phyloP scores from a whole-genome alignment of 2,888 invertebrate species.

The Andrena haemorrhoa region DNA sequence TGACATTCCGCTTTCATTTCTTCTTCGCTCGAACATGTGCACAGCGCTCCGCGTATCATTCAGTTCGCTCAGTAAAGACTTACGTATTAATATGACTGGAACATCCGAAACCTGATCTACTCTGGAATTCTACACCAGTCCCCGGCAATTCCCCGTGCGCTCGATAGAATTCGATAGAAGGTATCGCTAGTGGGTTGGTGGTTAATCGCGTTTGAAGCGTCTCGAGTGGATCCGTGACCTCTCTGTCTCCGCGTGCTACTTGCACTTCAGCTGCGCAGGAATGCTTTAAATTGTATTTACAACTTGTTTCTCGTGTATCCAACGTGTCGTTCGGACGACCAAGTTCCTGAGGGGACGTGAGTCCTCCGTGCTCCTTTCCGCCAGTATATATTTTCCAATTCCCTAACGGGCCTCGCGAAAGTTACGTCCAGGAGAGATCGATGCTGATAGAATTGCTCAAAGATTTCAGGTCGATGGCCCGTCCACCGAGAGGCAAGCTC shows the following conservation, averaged over 20 bases:
- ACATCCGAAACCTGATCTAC: constrained; percentile 15
- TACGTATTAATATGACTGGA: constrained; percentile 9
- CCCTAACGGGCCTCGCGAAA: constrained; percentile 43
- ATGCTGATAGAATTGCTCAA: constrained; percentile 58
- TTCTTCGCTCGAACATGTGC: constrained; percentile 17
- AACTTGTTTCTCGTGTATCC: constrained; percentile 29
- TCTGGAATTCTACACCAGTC: constrained; percentile 39
- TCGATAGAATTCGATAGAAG: constrained; percentile 45
- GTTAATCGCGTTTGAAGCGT: constrained; percentile 42
- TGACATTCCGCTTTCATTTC: too few relatives aligned
- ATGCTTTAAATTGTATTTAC: constrained; percentile 45
- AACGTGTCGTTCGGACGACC: constrained; percentile 30
- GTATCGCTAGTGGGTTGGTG: constrained; percentile 1
- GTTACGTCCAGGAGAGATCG: constrained; percentile 50
- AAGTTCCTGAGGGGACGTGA: constrained; percentile 13
- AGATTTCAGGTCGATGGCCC: constrained; percentile 50
- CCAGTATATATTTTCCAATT: constrained; percentile 53
- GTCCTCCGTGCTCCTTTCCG: not conserved
- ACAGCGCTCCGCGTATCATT: not conserved
- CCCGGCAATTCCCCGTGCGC: constrained; percentile 1
- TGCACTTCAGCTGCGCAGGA: not conserved
- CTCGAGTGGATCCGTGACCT: not conserved
- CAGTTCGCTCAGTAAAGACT: constrained; percentile 23
- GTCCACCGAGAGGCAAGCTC: constrained; percentile 28
- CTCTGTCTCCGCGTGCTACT: not conserved